Evolutionary conservation across 2,113 vertebrate genomes (phyloP).

Genomic region (Poeciliopsis retropinna): DNA sequence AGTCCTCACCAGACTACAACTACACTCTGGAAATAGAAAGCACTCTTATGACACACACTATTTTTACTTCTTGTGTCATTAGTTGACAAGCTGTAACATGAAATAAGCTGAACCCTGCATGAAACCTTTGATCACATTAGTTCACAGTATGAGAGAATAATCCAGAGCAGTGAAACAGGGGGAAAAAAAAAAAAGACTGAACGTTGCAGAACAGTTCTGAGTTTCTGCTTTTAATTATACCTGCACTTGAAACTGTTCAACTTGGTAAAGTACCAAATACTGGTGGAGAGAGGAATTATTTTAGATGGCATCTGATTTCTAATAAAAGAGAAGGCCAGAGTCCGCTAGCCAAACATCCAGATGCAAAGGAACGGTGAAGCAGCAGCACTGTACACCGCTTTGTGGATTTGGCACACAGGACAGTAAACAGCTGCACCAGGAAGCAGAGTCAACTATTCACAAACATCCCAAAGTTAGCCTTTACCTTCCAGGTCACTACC

Average conservation of each 20-base stretch:
- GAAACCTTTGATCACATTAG: background rate
- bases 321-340: background rate
- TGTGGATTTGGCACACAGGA: conserved; percentile 42
- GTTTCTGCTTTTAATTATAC: conserved; percentile 61
- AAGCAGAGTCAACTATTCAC: conserved; percentile 60
- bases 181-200: background rate
- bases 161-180: background rate
- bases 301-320: conserved; percentile 21
- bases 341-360: conserved; percentile 29
- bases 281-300: conserved; percentile 39
- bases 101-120: conserved; percentile 23
- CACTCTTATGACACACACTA: conserved; percentile 43
- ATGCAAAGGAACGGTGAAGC: conserved; percentile 44
- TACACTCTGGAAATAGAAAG: conserved; percentile 56
- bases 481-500: conserved; percentile 32
- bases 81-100: conserved; percentile 31
- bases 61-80: conserved; percentile 47
- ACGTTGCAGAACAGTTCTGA: conserved; percentile 35
- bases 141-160: background rate
- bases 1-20: conserved; percentile 42
- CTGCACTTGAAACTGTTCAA: conserved; percentile 51
- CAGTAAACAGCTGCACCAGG: conserved; percentile 54
- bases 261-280: conserved; percentile 39
- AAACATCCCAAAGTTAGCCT: conserved; percentile 50
- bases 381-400: conserved; percentile 28